Evolutionary conservation across 2,797 vertebrate genomes (phyloP).

Genomic region (Selene dorsalis): DNA sequence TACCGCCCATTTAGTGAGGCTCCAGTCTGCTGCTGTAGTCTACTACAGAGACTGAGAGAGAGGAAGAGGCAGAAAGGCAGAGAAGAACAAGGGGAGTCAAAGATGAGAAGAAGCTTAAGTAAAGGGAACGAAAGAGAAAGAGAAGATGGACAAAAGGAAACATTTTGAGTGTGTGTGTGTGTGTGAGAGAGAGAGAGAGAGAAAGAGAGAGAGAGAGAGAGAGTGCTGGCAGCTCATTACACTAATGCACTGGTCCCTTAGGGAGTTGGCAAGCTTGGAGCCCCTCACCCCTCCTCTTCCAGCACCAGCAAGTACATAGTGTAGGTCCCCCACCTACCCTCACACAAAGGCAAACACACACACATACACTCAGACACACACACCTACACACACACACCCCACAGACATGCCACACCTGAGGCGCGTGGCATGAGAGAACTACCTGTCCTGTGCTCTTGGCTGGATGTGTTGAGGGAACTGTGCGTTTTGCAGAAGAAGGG

Average conservation of each 20-base stretch:
- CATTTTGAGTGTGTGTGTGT: constrained; percentile 36
- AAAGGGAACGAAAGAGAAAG: constrained; percentile 29
- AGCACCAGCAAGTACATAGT: constrained; percentile 51
- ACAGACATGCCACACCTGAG: constrained; percentile 42
- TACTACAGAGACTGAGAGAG: not conserved
- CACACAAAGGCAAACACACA: constrained; percentile 26
- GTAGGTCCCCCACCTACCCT: constrained; percentile 43
- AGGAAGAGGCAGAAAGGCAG: not conserved
- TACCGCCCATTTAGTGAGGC: constrained; percentile 12
- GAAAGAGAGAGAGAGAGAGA: constrained; percentile 32
- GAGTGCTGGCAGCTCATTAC: constrained; percentile 79
- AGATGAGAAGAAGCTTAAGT: constrained; percentile 21
- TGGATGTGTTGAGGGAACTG: constrained; percentile 56
- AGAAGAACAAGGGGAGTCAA: not conserved
- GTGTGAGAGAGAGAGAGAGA: constrained; percentile 27
- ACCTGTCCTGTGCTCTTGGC: constrained; percentile 56
- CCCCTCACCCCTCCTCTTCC: constrained; percentile 60
- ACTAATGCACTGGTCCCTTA: constrained; percentile 80
- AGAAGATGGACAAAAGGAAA: constrained; percentile 32
- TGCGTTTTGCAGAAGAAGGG: constrained; percentile 26
- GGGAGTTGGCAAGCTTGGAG: constrained; percentile 76
- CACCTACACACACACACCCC: constrained; percentile 11
- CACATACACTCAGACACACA: constrained; percentile 31
- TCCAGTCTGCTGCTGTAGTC: constrained; percentile 23
- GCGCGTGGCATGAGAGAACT: constrained; percentile 51